A percentile compares a stretch with the other conserved stretches of the same genome.
Conservation (phyloP, 2,113 vertebrate species). For the Natator depressus region DNA sequence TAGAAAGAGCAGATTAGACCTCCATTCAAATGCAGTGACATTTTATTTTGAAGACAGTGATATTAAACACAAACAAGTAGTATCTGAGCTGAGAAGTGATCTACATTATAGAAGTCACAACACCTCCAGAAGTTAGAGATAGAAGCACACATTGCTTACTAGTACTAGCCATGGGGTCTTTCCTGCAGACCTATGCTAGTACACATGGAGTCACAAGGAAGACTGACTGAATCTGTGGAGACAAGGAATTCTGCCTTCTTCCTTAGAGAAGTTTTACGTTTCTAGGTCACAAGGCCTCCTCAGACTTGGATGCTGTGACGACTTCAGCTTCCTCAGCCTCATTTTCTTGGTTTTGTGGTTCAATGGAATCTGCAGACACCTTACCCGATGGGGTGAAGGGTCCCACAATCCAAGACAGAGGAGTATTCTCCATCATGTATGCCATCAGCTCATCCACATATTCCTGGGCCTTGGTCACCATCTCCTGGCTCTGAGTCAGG, state of each 20-base stretch:
- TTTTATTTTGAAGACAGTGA: neutral
- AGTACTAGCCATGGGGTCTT: neutral
- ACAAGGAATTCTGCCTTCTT: neutral
- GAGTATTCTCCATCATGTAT: constrained; percentile 68
- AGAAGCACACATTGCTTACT: no score
- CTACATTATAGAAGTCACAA: no score
- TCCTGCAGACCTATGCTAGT: neutral
- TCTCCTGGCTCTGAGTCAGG: constrained; percentile 78
- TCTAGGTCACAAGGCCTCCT: neutral
- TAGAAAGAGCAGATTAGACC: neutral
- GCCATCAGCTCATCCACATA: constrained; percentile 83
- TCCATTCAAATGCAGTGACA: neutral
- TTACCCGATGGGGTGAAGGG: constrained; percentile 56
- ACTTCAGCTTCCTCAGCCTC: neutral
- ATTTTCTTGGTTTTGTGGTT: neutral
- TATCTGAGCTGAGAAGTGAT: no score
- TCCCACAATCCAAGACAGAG: constrained; percentile 72
- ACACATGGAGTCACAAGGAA: neutral
- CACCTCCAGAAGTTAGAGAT: no score
- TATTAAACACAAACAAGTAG: no score
- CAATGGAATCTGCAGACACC: neutral
- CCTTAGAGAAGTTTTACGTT: neutral
- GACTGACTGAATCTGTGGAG: no score
- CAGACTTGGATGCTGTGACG: no score
- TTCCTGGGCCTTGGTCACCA: constrained; percentile 75